These are phyloP conservation scores for Phainopepla nitens DNA, from an alignment of 2,113 vertebrate genomes.

Conservation along the genomic window DNA sequence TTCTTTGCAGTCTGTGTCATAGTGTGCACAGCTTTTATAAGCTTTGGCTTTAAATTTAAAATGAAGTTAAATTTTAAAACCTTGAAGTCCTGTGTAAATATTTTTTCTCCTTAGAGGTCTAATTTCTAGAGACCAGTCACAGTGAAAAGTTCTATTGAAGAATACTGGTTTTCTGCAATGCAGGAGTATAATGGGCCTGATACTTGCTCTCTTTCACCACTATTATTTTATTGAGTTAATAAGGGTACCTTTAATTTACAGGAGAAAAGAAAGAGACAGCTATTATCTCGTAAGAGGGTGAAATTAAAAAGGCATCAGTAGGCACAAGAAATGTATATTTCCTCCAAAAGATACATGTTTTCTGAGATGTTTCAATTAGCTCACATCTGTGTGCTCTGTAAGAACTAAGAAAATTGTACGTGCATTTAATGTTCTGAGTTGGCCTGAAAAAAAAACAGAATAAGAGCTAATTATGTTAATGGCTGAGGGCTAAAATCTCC, in stretches of 20 bases:
- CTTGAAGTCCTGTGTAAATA: background rate
- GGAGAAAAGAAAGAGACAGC: background rate
- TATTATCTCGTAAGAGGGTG: background rate
- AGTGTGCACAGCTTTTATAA: background rate
- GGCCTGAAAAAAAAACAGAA: conserved; percentile 4
- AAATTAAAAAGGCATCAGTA: background rate
- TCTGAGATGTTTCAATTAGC: background rate
- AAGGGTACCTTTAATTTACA: background rate
- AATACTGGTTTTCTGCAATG: background rate
- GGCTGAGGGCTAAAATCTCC: background rate
- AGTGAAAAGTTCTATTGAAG: background rate
- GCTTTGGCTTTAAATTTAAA: background rate
- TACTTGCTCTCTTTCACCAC: background rate
- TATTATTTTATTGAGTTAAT: background rate
- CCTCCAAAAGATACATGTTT: background rate
- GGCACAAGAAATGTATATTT: background rate
- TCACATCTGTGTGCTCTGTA: background rate
- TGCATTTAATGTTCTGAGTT: background rate
- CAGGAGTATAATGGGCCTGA: background rate
- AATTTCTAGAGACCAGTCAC: background rate
- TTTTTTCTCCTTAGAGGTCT: background rate
- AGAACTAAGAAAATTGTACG: background rate
- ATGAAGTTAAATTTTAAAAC: background rate
- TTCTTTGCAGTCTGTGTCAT: background rate
- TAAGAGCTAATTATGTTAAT: conserved; percentile 19